Evolutionary conservation across 2,113 vertebrate species (phyloP).

Genomic region (Lamprologus lemairii): DNA sequence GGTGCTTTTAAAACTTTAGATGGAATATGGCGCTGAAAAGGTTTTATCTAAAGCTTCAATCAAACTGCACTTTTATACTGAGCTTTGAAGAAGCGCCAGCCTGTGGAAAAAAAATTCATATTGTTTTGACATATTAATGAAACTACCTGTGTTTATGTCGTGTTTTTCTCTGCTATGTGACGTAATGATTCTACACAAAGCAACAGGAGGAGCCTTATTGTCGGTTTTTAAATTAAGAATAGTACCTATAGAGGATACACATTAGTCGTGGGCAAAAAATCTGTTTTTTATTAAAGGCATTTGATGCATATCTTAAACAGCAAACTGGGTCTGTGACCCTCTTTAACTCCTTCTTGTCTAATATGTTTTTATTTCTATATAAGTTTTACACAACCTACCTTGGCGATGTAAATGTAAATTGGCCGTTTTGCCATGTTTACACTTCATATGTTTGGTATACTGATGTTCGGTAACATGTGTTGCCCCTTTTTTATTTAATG

Average conservation of each 20-base stretch:
- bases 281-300: not conserved
- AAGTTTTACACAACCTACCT: not conserved
- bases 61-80: not conserved
- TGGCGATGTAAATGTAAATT: not conserved
- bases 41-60: conserved; percentile 17
- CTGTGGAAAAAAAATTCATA: not conserved
- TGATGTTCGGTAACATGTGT: not conserved
- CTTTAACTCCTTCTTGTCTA: not conserved
- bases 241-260: not conserved
- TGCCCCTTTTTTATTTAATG: not conserved
- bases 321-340: not conserved
- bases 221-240: not conserved
- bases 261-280: not conserved
- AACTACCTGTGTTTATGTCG: not conserved
- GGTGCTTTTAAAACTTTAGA: conserved; percentile 1
- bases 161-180: not conserved
- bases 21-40: not conserved
- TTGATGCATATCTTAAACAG: not conserved
- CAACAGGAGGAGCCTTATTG: not conserved
- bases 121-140: not conserved
- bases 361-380: not conserved
- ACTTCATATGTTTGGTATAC: not conserved
- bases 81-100: not conserved
- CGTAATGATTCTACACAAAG: not conserved
- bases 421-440: not conserved